Evolutionary conservation across 1,140 invertebrate species (phyloP).

Genomic region (Caenorhabditis briggsae): DNA sequence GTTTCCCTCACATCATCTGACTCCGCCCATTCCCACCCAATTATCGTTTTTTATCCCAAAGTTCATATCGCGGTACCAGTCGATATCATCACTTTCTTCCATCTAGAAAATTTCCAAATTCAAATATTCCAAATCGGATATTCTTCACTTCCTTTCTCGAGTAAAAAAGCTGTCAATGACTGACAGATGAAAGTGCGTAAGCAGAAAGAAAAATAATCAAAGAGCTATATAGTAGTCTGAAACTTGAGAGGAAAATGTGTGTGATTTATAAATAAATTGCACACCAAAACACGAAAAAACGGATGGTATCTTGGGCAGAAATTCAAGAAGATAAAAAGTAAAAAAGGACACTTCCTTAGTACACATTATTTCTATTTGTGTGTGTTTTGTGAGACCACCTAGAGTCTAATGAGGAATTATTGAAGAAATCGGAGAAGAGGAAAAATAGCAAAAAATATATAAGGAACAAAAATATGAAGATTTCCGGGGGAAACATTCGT

Average conservation of each 20-base stretch:
- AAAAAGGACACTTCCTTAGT: not conserved
- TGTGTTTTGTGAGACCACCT: not conserved
- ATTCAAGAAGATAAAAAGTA: slow-evolving; percentile 11
- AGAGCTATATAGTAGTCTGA: slow-evolving; percentile 11
- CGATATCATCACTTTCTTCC: not conserved
- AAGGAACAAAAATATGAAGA: not conserved
- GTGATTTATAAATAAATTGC: slow-evolving; percentile 48
- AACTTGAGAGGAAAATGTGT: slow-evolving; percentile 10
- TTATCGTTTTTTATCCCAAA: not conserved
- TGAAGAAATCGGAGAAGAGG: not conserved
- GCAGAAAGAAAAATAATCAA: not conserved
- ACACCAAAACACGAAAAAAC: slow-evolving; percentile 35
- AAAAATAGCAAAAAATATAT: not conserved
- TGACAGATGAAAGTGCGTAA: slow-evolving; percentile 6
- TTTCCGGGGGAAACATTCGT: not conserved
- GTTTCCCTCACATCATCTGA: slow-evolving; percentile 22
- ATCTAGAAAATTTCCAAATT: no score
- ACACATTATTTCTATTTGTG: not conserved
- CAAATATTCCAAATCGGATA: not conserved
- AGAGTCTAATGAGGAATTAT: not conserved
- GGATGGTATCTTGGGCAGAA: slow-evolving; percentile 34
- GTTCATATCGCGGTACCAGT: not conserved
- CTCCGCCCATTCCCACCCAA: slow-evolving; percentile 20
- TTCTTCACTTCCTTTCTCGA: slow-evolving; percentile 1
- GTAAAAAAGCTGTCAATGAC: slow-evolving; percentile 2